These are phyloP conservation scores for Drosophila jambulina DNA, from an alignment of 1,140 invertebrate genomes.

Conservation along the genomic window DNA sequence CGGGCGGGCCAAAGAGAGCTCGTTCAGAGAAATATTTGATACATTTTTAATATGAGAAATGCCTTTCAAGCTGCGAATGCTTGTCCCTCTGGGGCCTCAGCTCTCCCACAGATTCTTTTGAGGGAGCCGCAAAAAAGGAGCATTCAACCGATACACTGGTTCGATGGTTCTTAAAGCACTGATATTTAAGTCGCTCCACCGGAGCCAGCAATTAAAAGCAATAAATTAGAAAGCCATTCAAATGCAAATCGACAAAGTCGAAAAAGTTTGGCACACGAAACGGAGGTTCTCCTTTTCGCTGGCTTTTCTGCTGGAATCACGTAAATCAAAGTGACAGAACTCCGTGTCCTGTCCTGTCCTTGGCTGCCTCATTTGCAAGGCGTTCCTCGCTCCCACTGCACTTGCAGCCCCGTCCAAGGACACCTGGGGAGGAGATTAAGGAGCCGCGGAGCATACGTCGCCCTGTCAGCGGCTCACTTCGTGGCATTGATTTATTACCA, in stretches of 20 bases:
- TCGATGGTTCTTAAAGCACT: conserved; percentile 48
- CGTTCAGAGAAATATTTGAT: conserved; percentile 75
- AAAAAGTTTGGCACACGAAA: conserved; percentile 51
- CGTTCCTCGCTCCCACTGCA: conserved; percentile 18
- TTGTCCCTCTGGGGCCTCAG: background rate
- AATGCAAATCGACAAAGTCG: conserved; percentile 65
- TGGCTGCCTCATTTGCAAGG: conserved; percentile 35
- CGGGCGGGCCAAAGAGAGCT: conserved; percentile 36
- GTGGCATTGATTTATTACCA: conserved; percentile 67
- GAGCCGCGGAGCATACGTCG: conserved; percentile 52
- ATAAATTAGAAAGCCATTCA: conserved; percentile 74
- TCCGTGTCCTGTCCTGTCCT: conserved; percentile 27
- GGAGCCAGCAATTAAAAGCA: conserved; percentile 62
- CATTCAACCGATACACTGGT: conserved; percentile 8
- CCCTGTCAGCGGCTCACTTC: conserved; percentile 59
- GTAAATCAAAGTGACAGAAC: conserved; percentile 76
- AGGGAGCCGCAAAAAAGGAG: conserved; percentile 21
- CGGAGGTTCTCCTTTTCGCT: conserved; percentile 10
- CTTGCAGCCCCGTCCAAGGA: conserved; percentile 34
- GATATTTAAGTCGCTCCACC: conserved; percentile 45
- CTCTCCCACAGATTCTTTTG: conserved; percentile 56
- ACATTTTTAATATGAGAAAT: conserved; percentile 81
- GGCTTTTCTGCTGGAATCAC: conserved; percentile 42
- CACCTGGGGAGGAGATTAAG: conserved; percentile 45
- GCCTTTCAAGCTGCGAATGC: conserved; percentile 71